Percentiles rank a stretch among this genome's conserved stretches.
Conservation (phyloP, 35 echinoderm and acorn worm species). For the Lytechinus pictus region DNA sequence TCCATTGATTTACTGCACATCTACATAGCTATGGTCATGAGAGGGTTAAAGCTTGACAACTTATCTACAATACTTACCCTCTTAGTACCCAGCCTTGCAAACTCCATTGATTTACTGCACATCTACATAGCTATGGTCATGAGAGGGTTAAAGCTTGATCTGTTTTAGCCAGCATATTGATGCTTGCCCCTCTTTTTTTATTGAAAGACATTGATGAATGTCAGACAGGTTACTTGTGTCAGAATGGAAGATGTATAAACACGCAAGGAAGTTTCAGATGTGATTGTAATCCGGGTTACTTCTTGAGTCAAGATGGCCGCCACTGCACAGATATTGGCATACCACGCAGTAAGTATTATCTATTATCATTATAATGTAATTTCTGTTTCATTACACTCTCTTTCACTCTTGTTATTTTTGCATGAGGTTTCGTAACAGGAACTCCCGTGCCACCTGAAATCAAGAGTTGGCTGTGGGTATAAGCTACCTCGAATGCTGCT, state of each 20-base stretch:
- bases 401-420: constrained; percentile 51
- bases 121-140: no score
- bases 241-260: constrained; percentile 82
- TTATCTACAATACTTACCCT: no score
- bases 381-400: neutral
- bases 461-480: constrained; percentile 40
- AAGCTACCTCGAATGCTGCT: constrained; percentile 65
- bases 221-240: constrained; percentile 62
- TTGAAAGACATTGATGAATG: constrained; percentile 90
- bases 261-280: constrained; percentile 77
- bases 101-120: no score
- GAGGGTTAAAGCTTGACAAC: no score
- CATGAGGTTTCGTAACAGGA: constrained; percentile 49
- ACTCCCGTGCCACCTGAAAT: constrained; percentile 26
- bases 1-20: no score
- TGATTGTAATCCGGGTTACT: constrained; percentile 67
- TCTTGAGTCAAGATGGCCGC: constrained; percentile 22
- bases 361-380: neutral
- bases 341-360: neutral
- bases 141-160: no score
- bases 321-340: constrained; percentile 16
- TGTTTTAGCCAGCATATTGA: neutral
- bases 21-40: no score
- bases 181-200: neutral
- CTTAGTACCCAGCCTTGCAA: no score